Conservation (phyloP, 1,140 invertebrate genomes). For the Heliconius congener region DNA sequence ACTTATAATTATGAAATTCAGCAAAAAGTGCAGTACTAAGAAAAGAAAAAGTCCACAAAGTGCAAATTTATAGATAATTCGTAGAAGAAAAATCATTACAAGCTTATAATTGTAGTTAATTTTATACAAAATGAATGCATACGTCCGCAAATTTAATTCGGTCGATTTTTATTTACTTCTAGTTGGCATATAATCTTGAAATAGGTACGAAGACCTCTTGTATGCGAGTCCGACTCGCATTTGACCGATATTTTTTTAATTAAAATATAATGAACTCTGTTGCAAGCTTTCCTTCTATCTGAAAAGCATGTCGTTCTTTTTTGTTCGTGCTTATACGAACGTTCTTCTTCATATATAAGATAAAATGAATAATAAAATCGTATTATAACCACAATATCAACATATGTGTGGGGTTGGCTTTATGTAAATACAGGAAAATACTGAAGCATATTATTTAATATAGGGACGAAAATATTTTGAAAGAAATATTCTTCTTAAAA, state of each 20-base stretch:
- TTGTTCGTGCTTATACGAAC: neutral
- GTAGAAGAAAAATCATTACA: too few relatives aligned
- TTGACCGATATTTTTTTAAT: neutral
- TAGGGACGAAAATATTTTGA: neutral
- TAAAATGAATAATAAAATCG: neutral
- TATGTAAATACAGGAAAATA: constrained; percentile 17
- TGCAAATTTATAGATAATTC: too few relatives aligned
- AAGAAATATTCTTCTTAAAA: neutral
- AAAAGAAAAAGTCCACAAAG: too few relatives aligned
- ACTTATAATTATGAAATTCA: too few relatives aligned
- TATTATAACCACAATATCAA: constrained; percentile 7
- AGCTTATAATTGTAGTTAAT: too few relatives aligned
- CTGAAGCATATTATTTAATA: neutral
- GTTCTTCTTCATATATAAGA: neutral
- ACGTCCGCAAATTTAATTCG: too few relatives aligned
- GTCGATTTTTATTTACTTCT: too few relatives aligned
- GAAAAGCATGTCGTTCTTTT: neutral
- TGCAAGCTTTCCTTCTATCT: neutral
- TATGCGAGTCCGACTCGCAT: too few relatives aligned
- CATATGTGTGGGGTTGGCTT: neutral
- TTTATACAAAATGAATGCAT: too few relatives aligned
- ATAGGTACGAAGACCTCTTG: too few relatives aligned
- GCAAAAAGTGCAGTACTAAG: too few relatives aligned
- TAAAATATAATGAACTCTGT: neutral
- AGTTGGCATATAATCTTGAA: too few relatives aligned